phyloP scores from a whole-genome alignment of 2,888 invertebrate genomes.

The Drosophila nigritarsus region DNA sequence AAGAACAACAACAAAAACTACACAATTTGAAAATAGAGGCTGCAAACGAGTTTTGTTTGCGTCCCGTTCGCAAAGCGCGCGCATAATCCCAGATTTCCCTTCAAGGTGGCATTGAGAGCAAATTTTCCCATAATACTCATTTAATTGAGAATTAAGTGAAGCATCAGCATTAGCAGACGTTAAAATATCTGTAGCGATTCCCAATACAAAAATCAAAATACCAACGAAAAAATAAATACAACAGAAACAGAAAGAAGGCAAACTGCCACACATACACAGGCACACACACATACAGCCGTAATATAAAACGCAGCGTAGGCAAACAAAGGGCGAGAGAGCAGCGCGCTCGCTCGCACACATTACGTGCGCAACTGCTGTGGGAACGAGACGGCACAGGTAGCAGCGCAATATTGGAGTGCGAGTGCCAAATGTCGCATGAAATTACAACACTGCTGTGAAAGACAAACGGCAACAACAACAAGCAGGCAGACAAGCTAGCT shows the following conservation, averaged over 20 bases:
- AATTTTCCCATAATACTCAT: conserved; percentile 26
- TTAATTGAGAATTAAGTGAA: conserved; percentile 16
- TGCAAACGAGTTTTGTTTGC: conserved; percentile 65
- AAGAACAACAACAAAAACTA: conserved; percentile 30
- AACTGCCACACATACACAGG: conserved; percentile 30
- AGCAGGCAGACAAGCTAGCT: conserved; percentile 19
- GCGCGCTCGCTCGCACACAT: conserved; percentile 43
- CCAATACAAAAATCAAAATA: conserved; percentile 54
- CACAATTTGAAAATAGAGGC: conserved; percentile 42
- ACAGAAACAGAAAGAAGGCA: conserved; percentile 49
- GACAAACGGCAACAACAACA: conserved; percentile 44
- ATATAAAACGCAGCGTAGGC: conserved; percentile 45
- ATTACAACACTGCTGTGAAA: conserved; percentile 63
- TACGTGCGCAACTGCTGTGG: conserved; percentile 34
- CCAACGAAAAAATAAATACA: conserved; percentile 34
- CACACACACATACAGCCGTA: conserved; percentile 30
- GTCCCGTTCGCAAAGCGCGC: conserved; percentile 55
- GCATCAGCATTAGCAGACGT: conserved; percentile 7
- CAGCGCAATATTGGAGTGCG: conserved; percentile 54
- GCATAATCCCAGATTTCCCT: conserved; percentile 60
- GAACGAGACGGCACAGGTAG: conserved; percentile 56
- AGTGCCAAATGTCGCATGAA: conserved; percentile 78
- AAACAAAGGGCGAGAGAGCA: conserved; percentile 53
- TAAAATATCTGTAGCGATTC: conserved; percentile 57
- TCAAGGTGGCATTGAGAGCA: conserved; percentile 67